phyloP scores from a whole-genome alignment of 2,888 invertebrate species.

The Embidobia sp. region DNA sequence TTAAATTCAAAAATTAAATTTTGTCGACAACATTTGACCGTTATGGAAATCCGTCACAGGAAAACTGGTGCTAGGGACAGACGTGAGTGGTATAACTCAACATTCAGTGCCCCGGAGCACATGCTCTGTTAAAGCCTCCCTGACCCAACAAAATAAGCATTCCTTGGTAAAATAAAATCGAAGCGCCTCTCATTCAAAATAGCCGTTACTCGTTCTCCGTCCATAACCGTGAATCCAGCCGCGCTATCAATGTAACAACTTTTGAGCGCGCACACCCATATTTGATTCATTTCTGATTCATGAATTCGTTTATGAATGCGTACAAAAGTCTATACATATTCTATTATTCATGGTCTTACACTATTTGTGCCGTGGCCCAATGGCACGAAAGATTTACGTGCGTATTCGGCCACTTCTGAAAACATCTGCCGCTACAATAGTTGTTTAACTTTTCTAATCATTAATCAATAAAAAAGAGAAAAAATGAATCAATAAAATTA shows the following conservation, averaged over 20 bases:
- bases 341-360: conserved; percentile 61
- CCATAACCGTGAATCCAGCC: conserved; percentile 3
- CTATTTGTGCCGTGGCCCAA: conserved; percentile 38
- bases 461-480: too few relatives aligned
- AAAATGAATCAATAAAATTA: too few relatives aligned
- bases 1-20: too few relatives aligned
- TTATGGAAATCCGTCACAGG: too few relatives aligned
- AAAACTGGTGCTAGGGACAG: too few relatives aligned
- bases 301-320: conserved; percentile 51
- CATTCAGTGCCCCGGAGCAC: conserved; percentile 1
- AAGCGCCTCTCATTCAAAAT: neutral
- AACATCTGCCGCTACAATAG: conserved; percentile 28
- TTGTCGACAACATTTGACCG: too few relatives aligned
- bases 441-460: too few relatives aligned
- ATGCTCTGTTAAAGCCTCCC: conserved; percentile 16
- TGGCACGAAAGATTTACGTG: conserved; percentile 54
- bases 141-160: neutral
- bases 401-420: conserved; percentile 33
- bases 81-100: conserved; percentile 3
- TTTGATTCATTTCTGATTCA: conserved; percentile 53
- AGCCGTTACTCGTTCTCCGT: too few relatives aligned
- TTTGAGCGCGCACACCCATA: conserved; percentile 13
- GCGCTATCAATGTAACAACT: conserved; percentile 22
- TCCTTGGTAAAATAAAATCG: neutral
- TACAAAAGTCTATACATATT: conserved; percentile 46